Conservation (phyloP, 2,888 invertebrate genomes). For the Cantharis flavilabris region DNA sequence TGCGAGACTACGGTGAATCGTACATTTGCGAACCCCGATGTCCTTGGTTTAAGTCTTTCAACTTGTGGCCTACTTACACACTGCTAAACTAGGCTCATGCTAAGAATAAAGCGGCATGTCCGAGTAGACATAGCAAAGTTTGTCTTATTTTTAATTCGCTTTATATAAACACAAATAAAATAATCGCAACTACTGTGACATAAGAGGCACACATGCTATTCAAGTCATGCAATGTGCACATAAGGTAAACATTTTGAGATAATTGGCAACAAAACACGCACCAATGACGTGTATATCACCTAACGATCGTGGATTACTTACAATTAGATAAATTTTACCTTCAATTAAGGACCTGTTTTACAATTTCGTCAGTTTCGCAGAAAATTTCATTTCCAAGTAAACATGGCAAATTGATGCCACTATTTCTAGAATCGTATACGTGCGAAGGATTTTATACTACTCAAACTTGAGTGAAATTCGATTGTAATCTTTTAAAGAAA, state of each 20-base stretch:
- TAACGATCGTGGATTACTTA: neutral
- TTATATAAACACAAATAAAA: conserved; percentile 34
- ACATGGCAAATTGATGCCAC: neutral
- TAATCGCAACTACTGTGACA: conserved; percentile 46
- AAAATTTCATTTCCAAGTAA: neutral
- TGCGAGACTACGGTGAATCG: conserved; percentile 51
- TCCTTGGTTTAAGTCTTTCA: conserved; percentile 77
- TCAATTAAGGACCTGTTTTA: neutral
- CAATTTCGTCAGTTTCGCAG: neutral
- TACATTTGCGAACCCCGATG: conserved; percentile 61
- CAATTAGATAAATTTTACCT: neutral
- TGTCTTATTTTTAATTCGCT: conserved; percentile 41
- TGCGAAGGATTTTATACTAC: conserved; percentile 24
- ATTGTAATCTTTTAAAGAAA: conserved; percentile 19
- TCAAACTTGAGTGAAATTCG: conserved; percentile 19
- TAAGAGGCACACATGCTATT: conserved; percentile 43
- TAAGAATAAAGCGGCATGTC: conserved; percentile 42
- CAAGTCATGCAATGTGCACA: conserved; percentile 27
- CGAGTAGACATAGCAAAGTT: conserved; percentile 22
- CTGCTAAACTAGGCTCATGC: conserved; percentile 40
- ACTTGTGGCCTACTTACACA: conserved; percentile 57
- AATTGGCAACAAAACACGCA: conserved; percentile 12
- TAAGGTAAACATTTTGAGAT: conserved; percentile 29
- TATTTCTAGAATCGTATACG: conserved; percentile 5
- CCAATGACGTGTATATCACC: conserved; percentile 12